phyloP scores from a whole-genome alignment of 2,113 vertebrate species.

The Equus przewalskii region DNA sequence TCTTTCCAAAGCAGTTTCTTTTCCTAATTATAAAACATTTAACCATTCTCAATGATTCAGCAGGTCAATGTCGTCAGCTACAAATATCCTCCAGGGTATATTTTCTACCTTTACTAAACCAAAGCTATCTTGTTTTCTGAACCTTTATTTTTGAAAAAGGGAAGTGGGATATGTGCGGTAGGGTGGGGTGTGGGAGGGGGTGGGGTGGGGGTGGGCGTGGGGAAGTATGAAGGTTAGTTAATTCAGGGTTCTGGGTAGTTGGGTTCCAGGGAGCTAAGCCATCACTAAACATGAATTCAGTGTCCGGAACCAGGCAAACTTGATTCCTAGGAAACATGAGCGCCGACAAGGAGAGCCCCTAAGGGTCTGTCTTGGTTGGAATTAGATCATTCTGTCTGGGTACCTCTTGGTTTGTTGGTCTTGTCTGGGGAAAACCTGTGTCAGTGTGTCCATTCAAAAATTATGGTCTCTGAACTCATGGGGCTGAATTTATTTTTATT shows the following conservation, averaged over 20 bases:
- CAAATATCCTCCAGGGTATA: conserved; percentile 16
- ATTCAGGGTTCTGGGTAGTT: conserved; percentile 57
- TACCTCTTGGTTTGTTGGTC: not conserved
- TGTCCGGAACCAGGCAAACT: not conserved
- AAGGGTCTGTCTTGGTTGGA: not conserved
- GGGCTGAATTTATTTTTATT: not conserved
- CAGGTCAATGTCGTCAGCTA: conserved; percentile 44
- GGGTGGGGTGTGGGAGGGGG: conserved; percentile 48
- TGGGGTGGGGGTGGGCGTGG: not conserved
- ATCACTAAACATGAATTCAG: conserved; percentile 27
- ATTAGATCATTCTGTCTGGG: not conserved
- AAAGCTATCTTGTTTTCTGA: conserved; percentile 75
- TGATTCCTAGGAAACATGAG: not conserved
- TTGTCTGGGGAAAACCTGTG: not conserved
- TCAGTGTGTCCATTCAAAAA: not conserved
- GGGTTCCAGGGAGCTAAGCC: conserved; percentile 43
- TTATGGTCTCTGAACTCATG: not conserved
- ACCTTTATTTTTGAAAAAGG: conserved; percentile 74
- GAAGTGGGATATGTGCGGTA: conserved; percentile 62
- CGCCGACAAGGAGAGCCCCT: not conserved
- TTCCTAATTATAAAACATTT: conserved; percentile 53
- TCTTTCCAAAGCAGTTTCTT: conserved; percentile 51
- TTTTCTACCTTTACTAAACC: conserved; percentile 36
- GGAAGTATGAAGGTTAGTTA: conserved; percentile 13
- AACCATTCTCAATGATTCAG: conserved; percentile 64